A percentile compares a stretch with the other conserved stretches of the same genome.
Evolutionary conservation across 2,797 vertebrate genomes (phyloP).

Genomic region (Pachyuromys duprasi): DNA sequence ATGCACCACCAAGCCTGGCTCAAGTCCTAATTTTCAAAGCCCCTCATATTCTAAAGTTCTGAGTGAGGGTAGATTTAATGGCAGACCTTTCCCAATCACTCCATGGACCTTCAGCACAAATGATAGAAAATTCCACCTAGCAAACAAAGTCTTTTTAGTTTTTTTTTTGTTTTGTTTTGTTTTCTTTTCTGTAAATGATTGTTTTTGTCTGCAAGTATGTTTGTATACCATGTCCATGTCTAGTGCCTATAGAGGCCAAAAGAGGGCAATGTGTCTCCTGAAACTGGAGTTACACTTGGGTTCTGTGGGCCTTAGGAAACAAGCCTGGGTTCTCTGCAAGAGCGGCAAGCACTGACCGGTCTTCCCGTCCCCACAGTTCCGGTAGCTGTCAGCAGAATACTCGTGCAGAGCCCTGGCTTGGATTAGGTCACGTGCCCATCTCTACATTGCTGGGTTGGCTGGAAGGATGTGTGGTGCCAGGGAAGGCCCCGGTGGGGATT

Average conservation of each 20-base stretch:
- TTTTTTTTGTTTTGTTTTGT: too few relatives aligned
- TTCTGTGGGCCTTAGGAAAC: background rate
- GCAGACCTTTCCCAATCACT: background rate
- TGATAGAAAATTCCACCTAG: background rate
- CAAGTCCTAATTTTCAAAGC: conserved; percentile 16
- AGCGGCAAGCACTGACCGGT: too few relatives aligned
- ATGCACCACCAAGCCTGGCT: too few relatives aligned
- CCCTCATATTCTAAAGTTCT: background rate
- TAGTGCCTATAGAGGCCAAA: background rate
- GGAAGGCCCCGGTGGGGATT: background rate
- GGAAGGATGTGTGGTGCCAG: background rate
- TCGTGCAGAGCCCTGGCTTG: background rate
- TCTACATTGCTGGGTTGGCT: background rate
- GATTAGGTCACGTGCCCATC: background rate
- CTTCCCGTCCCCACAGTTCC: background rate
- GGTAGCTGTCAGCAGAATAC: background rate
- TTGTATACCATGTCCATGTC: background rate
- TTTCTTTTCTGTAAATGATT: background rate
- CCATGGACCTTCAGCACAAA: background rate
- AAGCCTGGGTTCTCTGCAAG: background rate
- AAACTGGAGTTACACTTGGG: background rate
- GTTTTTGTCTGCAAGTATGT: background rate
- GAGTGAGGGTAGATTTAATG: background rate
- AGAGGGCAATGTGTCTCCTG: background rate
- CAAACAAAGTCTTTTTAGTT: background rate